Conservation (phyloP, 2,113 vertebrate genomes). For the Campylomormyrus numenius region DNA sequence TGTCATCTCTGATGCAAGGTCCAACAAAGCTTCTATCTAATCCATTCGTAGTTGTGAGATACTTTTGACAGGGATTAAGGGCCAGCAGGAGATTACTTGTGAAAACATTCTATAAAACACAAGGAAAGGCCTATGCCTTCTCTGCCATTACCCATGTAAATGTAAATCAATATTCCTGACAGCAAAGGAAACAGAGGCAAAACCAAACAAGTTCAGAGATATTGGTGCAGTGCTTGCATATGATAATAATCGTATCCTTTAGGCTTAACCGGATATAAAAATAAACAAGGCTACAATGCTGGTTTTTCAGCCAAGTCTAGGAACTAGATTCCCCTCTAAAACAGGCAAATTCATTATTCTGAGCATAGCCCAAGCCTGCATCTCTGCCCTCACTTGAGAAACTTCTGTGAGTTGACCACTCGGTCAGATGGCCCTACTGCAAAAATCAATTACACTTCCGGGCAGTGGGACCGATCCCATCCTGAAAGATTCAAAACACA, state of each 20-base stretch:
- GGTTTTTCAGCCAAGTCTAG: slow-evolving; percentile 30
- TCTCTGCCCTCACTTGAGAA: slow-evolving; percentile 42
- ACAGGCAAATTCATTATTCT: slow-evolving; percentile 42
- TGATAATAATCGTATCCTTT: slow-evolving; percentile 24
- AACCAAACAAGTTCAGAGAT: slow-evolving; percentile 1
- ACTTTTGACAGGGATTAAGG: not conserved
- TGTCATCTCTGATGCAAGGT: not conserved
- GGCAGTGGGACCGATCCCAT: not conserved
- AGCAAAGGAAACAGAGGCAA: slow-evolving; percentile 20
- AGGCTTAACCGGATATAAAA: slow-evolving; percentile 9
- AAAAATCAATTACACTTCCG: not conserved
- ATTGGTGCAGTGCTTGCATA: slow-evolving; percentile 7
- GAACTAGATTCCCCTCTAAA: slow-evolving; percentile 26
- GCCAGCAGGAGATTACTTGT: not conserved
- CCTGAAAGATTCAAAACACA: not conserved
- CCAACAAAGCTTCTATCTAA: not conserved
- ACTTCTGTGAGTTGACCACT: slow-evolving; percentile 42
- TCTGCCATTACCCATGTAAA: slow-evolving; percentile 19
- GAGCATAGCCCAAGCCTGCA: slow-evolving; percentile 41
- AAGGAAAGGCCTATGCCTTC: not conserved
- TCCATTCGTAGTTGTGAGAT: not conserved
- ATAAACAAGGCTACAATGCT: slow-evolving; percentile 30
- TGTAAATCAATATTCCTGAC: slow-evolving; percentile 26
- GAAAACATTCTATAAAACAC: not conserved
- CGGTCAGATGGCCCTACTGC: not conserved